Conservation (phyloP, 2,113 vertebrate species). For the Ammospiza caudacuta region DNA sequence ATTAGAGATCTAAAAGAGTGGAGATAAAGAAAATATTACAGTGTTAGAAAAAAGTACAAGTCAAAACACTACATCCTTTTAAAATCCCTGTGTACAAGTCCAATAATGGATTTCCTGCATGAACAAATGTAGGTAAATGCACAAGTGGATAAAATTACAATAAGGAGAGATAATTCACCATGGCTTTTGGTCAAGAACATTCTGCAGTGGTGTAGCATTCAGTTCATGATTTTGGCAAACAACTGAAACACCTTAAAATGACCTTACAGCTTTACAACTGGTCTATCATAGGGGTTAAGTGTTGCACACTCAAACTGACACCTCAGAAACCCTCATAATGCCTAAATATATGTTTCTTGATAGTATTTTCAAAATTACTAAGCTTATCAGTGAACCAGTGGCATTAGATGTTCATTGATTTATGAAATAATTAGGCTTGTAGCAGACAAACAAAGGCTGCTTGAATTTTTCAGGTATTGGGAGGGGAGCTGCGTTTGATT, state of each 20-base stretch:
- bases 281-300: background rate
- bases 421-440: background rate
- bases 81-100: background rate
- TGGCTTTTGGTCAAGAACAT: background rate
- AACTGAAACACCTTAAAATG: background rate
- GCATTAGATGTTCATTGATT: background rate
- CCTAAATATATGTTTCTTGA: background rate
- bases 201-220: background rate
- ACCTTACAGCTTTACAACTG: background rate
- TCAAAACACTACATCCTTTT: background rate
- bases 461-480: background rate
- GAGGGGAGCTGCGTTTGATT: background rate
- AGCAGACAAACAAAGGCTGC: background rate
- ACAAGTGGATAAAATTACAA: background rate
- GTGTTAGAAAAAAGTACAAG: background rate
- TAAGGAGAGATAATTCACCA: background rate
- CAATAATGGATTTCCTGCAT: background rate
- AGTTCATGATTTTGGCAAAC: background rate
- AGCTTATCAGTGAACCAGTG: background rate
- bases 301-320: background rate
- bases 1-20: background rate
- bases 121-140: background rate
- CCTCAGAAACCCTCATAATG: background rate
- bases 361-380: background rate
- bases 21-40: background rate